A percentile compares a stretch with the other conserved stretches of the same genome.
These are phyloP conservation scores for Cactoblastis cactorum DNA, from an alignment of 2,888 invertebrate species.

Conservation along the genomic window DNA sequence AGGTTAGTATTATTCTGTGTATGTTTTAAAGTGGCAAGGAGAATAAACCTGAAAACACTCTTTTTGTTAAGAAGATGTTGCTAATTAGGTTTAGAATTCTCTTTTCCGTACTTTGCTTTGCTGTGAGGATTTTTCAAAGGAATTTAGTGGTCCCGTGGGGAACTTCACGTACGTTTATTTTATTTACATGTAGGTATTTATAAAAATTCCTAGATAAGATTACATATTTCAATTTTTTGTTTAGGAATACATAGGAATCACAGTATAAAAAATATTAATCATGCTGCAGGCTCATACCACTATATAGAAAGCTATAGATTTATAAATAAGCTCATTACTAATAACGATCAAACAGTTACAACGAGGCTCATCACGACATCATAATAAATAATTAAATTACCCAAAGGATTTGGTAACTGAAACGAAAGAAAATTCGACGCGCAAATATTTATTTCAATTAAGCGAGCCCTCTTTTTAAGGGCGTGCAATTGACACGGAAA, in stretches of 20 bases:
- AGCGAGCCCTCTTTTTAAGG: slow-evolving; percentile 10
- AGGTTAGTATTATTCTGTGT: too few relatives aligned
- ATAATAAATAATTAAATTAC: slow-evolving; percentile 17
- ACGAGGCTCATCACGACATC: slow-evolving; percentile 14
- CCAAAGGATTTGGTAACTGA: slow-evolving; percentile 21
- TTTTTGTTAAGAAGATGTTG: neutral
- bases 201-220: too few relatives aligned
- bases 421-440: slow-evolving; percentile 23
- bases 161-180: neutral
- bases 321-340: neutral
- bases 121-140: neutral
- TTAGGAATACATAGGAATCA: too few relatives aligned
- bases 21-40: neutral
- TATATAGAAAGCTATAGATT: too few relatives aligned
- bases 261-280: too few relatives aligned
- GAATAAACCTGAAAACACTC: neutral
- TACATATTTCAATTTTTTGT: too few relatives aligned
- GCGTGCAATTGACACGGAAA: slow-evolving; percentile 22
- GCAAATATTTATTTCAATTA: slow-evolving; percentile 28
- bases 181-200: too few relatives aligned
- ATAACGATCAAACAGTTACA: slow-evolving; percentile 6
- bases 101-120: neutral
- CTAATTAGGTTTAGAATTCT: slow-evolving; percentile 6
- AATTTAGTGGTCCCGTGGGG: neutral
- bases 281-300: too few relatives aligned